Base-by-base conservation (phyloP, 2,888 invertebrate species). In the Tanypteryx hageni region DNA sequence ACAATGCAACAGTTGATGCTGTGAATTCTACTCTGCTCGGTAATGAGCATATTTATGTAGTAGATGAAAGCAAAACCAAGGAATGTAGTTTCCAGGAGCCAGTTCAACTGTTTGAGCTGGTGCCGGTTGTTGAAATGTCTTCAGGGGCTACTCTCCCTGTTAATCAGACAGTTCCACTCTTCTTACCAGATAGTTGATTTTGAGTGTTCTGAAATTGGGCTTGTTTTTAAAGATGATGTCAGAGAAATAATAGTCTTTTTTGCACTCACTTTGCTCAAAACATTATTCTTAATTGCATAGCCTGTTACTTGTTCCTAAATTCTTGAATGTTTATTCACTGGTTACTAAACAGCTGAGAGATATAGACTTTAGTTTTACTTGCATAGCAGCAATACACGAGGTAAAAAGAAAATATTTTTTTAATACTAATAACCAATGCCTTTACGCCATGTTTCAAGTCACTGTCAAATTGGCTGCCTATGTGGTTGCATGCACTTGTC, bases 1-100 rank as follows among this genome's bases (percentile, higher is more conserved):
- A 68, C 9, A 68, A 89, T 64, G 10, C 89, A n/a, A 16, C 64
- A 11, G 44, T 61, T 89, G 89, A 89, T 11, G 31, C 31, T 18
- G 44, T 89, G 0, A 44, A 31, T 68, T 89, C 89, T 44, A n/a
- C 89, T 10, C 44, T 89, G 11, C 89, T 89, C 44, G 27, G 18
- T 64, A 27, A 89, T 89, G 89, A 89, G 14, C 89, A 68, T n/a
- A 89, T 89, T 16, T 89, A 89, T 89, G 64, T 89, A 16, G n/a
- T 89, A 44, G 64, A 89, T 16, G 64, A 89, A n/a, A 16, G 27
- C n/a, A 89, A 89, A 68, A 18, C 10, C 44, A 89, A 89, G 64
- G 64, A 89, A 64, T 61, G 44, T 44, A 44, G 64, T n/a, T 16
- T 59, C 13, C 31, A 64, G 44, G 64, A 89, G 18, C 89, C 61